Evolutionary conservation across 2,888 invertebrate species (phyloP).

Genomic region (Drosophila fulvimacula): DNA sequence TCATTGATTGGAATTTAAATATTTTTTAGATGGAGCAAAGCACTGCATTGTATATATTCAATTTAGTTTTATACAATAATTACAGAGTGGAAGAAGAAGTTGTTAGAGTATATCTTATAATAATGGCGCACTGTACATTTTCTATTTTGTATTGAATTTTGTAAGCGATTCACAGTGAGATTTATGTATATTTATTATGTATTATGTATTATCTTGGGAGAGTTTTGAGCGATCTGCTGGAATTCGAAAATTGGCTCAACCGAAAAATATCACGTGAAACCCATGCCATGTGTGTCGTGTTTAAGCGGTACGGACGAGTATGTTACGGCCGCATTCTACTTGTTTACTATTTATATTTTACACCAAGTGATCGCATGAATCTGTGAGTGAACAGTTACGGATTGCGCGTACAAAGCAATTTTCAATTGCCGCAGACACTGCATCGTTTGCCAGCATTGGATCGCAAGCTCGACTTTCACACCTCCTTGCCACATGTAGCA

Average conservation of each 20-base stretch:
- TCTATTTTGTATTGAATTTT: not conserved
- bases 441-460: conserved; percentile 19
- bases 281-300: not conserved
- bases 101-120: not conserved
- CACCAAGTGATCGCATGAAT: conserved; percentile 24
- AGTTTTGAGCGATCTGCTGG: not conserved
- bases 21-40: too few species aligned
- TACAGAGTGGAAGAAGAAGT: not conserved
- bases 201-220: not conserved
- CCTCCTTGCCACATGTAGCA: conserved; percentile 13
- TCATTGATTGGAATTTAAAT: too few species aligned
- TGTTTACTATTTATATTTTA: conserved; percentile 32
- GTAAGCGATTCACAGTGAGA: not conserved
- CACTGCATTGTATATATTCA: too few species aligned
- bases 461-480: conserved; percentile 5
- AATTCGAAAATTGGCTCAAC: not conserved
- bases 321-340: conserved; percentile 25
- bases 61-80: too few species aligned
- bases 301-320: not conserved
- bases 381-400: conserved; percentile 19
- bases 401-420: conserved; percentile 38
- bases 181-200: not conserved
- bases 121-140: not conserved
- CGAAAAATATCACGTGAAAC: not conserved
- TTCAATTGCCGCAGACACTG: conserved; percentile 14